phyloP scores from a whole-genome alignment of 2,888 invertebrate species.

The Nymphalis urticae region DNA sequence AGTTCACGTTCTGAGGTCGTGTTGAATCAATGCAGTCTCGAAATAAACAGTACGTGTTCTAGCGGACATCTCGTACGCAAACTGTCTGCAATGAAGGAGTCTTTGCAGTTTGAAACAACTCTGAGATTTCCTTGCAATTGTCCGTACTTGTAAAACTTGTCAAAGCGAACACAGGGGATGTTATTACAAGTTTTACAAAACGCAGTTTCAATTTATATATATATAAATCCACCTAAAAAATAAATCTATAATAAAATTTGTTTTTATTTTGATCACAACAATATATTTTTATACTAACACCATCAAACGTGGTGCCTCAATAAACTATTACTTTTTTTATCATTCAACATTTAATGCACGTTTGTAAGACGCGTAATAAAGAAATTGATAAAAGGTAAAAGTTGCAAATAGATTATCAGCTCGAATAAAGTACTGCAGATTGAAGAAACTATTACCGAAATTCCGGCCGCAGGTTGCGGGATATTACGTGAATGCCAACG shows the following conservation, averaged over 20 bases:
- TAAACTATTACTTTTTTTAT: no score
- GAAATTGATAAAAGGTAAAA: not conserved
- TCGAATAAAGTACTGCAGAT: constrained; percentile 10
- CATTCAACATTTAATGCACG: no score
- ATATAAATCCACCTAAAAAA: no score
- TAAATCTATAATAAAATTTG: no score
- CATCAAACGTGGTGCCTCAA: no score
- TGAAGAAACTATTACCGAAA: constrained; percentile 23
- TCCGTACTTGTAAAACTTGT: constrained; percentile 6
- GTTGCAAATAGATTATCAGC: not conserved
- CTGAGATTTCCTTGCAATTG: constrained; percentile 5
- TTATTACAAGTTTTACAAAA: not conserved
- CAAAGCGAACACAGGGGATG: not conserved
- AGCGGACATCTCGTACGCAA: constrained; percentile 27
- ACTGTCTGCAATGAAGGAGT: constrained; percentile 14
- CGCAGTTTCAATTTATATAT: not conserved
- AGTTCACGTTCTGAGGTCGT: not conserved
- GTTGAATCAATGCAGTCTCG: constrained; percentile 14
- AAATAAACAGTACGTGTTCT: constrained; percentile 21
- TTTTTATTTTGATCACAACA: no score
- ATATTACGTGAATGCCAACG: constrained; percentile 24
- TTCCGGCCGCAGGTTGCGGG: constrained; percentile 11
- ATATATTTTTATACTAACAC: no score
- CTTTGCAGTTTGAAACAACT: constrained; percentile 11
- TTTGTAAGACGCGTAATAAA: not conserved